phyloP scores from a whole-genome alignment of 2,888 invertebrate genomes.

The Helleia helle region DNA sequence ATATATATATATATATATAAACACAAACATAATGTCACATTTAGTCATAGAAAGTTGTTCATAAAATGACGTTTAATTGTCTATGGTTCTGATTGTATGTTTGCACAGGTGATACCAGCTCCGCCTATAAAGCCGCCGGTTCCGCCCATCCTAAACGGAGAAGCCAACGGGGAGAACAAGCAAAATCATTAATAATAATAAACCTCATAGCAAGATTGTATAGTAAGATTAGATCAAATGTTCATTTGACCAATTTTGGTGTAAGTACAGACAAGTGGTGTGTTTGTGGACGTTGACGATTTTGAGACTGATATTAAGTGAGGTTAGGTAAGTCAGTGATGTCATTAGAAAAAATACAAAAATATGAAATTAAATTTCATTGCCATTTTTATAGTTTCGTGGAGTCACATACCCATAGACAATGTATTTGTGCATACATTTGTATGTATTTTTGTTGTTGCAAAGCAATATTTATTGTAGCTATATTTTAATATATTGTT shows the following conservation, averaged over 20 bases:
- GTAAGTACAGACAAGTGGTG: constrained; percentile 14
- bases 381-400: constrained; percentile 19
- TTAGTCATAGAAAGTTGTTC: no score
- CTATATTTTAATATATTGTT: neutral
- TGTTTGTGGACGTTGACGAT: constrained; percentile 19
- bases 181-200: constrained; percentile 38
- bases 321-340: constrained; percentile 42
- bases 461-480: neutral
- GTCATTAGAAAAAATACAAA: constrained; percentile 25
- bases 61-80: neutral
- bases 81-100: constrained; percentile 13
- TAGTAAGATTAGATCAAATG: constrained; percentile 13
- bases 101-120: constrained; percentile 60
- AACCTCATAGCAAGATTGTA: no score
- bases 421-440: neutral
- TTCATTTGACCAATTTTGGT: constrained; percentile 14
- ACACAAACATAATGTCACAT: no score
- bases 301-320: constrained; percentile 60
- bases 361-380: constrained; percentile 30
- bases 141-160: constrained; percentile 51
- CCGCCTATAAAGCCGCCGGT: constrained; percentile 50
- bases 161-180: constrained; percentile 43
- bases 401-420: constrained; percentile 21
- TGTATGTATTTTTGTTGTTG: neutral
- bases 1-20: no score